Evolutionary conservation across 2,888 invertebrate genomes (phyloP).

Genomic region (Chymomyza amoena): DNA sequence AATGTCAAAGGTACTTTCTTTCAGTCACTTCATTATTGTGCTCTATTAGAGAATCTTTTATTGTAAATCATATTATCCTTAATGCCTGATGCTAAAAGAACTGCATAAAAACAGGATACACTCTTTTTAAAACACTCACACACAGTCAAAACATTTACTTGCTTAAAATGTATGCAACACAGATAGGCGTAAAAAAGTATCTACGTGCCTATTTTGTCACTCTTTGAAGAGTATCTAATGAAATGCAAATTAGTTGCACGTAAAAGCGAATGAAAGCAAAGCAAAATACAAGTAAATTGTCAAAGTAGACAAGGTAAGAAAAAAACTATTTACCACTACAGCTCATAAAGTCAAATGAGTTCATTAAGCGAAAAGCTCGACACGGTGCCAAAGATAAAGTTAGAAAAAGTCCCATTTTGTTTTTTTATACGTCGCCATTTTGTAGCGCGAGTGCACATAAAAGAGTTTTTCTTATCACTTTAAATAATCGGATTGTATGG

Average conservation of each 20-base stretch:
- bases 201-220: background rate
- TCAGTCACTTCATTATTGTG: background rate
- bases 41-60: background rate
- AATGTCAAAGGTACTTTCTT: no score
- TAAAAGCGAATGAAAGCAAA: background rate
- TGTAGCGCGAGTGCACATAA: background rate
- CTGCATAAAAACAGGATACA: background rate
- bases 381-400: slow-evolving; percentile 7
- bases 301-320: background rate
- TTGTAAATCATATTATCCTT: background rate
- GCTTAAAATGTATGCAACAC: background rate
- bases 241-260: slow-evolving; percentile 57
- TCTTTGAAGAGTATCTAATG: slow-evolving; percentile 30
- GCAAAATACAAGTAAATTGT: background rate
- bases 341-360: slow-evolving; percentile 57
- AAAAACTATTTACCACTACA: slow-evolving; percentile 18
- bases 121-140: background rate
- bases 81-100: background rate
- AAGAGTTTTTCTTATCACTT: slow-evolving; percentile 33
- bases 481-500: slow-evolving; percentile 55
- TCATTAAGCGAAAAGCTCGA: slow-evolving; percentile 42
- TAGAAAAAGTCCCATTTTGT: background rate
- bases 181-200: background rate
- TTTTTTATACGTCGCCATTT: background rate
- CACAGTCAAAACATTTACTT: background rate